A percentile compares a stretch with the other conserved stretches of the same genome.
Evolutionary conservation across 2,888 invertebrate genomes (phyloP).

Genomic region (Hypolimnas misippus): DNA sequence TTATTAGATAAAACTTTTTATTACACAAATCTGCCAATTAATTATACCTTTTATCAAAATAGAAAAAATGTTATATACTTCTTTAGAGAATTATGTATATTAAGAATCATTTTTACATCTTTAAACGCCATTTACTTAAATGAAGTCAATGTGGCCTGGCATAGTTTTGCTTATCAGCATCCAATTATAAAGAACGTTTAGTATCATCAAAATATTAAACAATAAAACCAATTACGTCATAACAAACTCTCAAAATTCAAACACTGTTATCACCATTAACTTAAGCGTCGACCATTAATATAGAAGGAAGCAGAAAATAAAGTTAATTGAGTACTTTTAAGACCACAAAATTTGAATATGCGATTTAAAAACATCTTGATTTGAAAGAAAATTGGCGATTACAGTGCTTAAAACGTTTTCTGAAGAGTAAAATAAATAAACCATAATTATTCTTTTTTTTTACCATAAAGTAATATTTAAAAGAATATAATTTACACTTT

Average conservation of each 20-base stretch:
- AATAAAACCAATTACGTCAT: constrained; percentile 10
- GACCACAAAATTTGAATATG: neutral
- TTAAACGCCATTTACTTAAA: too few relatives aligned
- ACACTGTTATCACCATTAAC: constrained; percentile 47
- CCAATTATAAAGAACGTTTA: too few relatives aligned
- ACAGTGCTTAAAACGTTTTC: neutral
- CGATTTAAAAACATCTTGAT: neutral
- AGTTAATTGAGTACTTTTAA: constrained; percentile 58
- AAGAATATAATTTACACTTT: neutral
- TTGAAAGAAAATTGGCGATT: constrained; percentile 5
- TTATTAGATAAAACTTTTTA: too few relatives aligned
- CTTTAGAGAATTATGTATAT: too few relatives aligned
- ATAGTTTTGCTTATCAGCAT: too few relatives aligned
- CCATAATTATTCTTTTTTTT: neutral
- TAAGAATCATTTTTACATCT: too few relatives aligned
- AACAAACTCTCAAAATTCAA: constrained; percentile 49
- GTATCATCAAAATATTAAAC: too few relatives aligned
- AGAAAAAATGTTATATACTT: too few relatives aligned
- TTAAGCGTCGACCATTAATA: constrained; percentile 67
- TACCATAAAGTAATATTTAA: neutral
- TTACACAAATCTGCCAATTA: too few relatives aligned
- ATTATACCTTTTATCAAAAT: too few relatives aligned
- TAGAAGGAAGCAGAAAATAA: constrained; percentile 56
- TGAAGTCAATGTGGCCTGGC: too few relatives aligned
- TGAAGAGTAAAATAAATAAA: neutral